A percentile compares a stretch with the other conserved stretches of the same genome.
These are phyloP conservation scores for Neelides sp. DNA, from an alignment of 1,140 invertebrate genomes.

Conservation along the genomic window DNA sequence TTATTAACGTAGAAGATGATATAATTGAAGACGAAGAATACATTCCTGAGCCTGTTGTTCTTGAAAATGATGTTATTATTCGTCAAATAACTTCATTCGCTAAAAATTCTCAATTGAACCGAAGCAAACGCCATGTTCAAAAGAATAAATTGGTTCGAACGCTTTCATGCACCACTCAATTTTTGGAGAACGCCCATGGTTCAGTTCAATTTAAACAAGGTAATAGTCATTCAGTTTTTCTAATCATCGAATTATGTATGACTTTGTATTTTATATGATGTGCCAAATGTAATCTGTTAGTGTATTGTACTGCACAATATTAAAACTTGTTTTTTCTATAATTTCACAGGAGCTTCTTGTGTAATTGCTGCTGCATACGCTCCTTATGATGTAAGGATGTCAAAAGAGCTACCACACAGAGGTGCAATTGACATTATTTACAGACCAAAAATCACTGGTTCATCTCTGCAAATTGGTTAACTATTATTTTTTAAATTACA, in stretches of 20 bases:
- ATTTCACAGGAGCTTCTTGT: slow-evolving; percentile 21
- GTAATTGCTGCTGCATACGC: slow-evolving; percentile 22
- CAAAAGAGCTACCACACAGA: slow-evolving; percentile 27
- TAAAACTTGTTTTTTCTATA: neutral
- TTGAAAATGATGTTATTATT: no score
- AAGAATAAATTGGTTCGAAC: slow-evolving; percentile 14
- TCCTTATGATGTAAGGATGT: slow-evolving; percentile 23
- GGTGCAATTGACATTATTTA: slow-evolving; percentile 25
- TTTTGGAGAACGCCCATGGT: slow-evolving; percentile 24
- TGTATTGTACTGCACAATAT: neutral
- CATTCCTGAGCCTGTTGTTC: neutral
- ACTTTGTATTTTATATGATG: neutral
- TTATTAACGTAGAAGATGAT: neutral
- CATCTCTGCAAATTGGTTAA: slow-evolving; percentile 7
- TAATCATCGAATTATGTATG: neutral
- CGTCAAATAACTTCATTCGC: neutral
- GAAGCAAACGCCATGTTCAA: neutral
- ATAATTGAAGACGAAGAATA: slow-evolving; percentile 3
- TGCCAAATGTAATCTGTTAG: neutral
- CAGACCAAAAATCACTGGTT: slow-evolving; percentile 27
- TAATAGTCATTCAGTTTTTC: slow-evolving; percentile 6
- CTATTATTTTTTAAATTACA: neutral
- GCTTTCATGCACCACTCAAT: slow-evolving; percentile 7
- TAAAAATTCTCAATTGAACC: neutral
- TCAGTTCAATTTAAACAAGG: slow-evolving; percentile 24